Evolutionary conservation across 2,888 invertebrate species (phyloP).

Genomic region (Lycophotia porphyrea): DNA sequence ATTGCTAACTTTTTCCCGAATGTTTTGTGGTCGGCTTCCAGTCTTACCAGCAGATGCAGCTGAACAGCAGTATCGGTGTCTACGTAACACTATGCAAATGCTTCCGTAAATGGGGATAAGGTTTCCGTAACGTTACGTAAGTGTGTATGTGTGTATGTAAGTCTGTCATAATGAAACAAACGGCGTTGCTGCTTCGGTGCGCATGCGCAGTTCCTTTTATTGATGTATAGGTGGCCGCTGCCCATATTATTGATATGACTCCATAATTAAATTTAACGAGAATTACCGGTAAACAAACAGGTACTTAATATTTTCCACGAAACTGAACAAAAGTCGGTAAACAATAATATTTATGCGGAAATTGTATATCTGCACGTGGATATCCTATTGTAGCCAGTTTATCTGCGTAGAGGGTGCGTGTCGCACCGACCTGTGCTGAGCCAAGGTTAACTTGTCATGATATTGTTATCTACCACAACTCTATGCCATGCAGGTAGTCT

Average conservation of each 20-base stretch:
- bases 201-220: not conserved
- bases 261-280: not conserved
- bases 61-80: not conserved
- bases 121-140: not conserved
- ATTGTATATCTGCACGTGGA: conserved; percentile 27
- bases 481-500: not conserved
- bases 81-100: not conserved
- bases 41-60: not conserved
- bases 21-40: not conserved
- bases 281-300: conserved; percentile 8
- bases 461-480: not conserved
- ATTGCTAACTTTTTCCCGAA: not conserved
- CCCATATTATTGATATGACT: not conserved
- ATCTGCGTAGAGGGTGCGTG: conserved; percentile 7
- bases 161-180: not conserved
- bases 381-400: not conserved
- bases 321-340: conserved; percentile 1
- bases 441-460: conserved; percentile 9
- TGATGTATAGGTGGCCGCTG: not conserved
- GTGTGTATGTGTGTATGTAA: too few species aligned
- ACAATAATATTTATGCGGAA: conserved; percentile 32
- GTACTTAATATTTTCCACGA: conserved; percentile 11
- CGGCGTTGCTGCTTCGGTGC: not conserved
- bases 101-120: not conserved
- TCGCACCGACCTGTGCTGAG: not conserved